phyloP scores from a whole-genome alignment of 2,888 invertebrate genomes.

The Melikaiella ostensackeni region DNA sequence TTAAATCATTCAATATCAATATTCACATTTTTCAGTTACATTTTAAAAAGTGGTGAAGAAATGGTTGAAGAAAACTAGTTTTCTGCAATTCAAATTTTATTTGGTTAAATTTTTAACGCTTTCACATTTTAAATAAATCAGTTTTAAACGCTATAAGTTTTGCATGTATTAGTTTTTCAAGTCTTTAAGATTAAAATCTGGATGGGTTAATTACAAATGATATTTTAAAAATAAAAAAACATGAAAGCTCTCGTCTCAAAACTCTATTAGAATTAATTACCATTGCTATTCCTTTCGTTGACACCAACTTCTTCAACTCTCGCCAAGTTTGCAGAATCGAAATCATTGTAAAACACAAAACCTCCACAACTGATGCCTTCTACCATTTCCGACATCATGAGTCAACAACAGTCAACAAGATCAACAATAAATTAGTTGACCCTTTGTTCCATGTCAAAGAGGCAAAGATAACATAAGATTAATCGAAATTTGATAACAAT shows the following conservation, averaged over 20 bases:
- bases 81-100: too few species aligned
- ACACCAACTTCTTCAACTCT: constrained; percentile 85
- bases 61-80: too few species aligned
- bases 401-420: too few species aligned
- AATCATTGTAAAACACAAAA: constrained; percentile 90
- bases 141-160: too few species aligned
- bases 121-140: too few species aligned
- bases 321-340: constrained; percentile 94
- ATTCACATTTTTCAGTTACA: too few species aligned
- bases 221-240: background rate
- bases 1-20: too few species aligned
- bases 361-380: constrained; percentile 83
- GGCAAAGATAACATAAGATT: constrained; percentile 13
- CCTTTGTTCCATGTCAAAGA: background rate
- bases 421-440: constrained; percentile 26
- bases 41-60: too few species aligned
- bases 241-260: background rate
- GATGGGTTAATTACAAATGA: too few species aligned
- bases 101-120: too few species aligned
- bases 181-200: too few species aligned
- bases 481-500: constrained; percentile 71
- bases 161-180: too few species aligned
- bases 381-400: constrained; percentile 69
- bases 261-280: constrained; percentile 68
- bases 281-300: constrained; percentile 61